Percentiles rank a stretch among this genome's conserved stretches.
Evolutionary conservation across 2,797 vertebrate species (phyloP).

Genomic region (Balearica regulorum): DNA sequence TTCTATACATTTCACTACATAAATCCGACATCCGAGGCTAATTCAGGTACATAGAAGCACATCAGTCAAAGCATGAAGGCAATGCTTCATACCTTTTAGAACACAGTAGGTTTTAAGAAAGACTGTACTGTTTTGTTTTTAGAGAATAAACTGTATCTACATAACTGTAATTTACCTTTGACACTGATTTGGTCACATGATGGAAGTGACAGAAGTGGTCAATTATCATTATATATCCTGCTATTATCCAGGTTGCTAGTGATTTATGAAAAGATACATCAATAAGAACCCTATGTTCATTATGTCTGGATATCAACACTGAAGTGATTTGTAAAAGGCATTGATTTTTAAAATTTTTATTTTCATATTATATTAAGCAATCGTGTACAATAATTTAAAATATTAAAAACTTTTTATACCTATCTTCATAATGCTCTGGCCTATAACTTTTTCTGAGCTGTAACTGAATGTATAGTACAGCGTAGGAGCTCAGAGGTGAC

Average conservation of each 20-base stretch:
- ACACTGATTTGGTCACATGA: neutral
- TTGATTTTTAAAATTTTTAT: neutral
- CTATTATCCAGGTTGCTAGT: neutral
- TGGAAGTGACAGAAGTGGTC: neutral
- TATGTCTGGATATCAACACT: neutral
- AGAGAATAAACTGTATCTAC: neutral
- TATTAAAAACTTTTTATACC: neutral
- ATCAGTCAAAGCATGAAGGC: neutral
- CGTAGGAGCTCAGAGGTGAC: neutral
- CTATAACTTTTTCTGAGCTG: neutral
- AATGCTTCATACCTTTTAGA: neutral
- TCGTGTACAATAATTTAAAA: neutral
- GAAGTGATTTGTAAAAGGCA: neutral
- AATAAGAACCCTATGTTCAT: neutral
- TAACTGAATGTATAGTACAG: neutral
- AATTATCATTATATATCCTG: neutral
- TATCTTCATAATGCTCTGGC: neutral
- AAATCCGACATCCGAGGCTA: neutral
- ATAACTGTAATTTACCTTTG: neutral
- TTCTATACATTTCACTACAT: neutral
- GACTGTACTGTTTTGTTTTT: neutral
- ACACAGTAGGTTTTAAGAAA: neutral
- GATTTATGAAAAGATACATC: slow-evolving; percentile 4
- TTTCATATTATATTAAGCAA: neutral
- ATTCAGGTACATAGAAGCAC: neutral